Conservation (phyloP, 2,797 vertebrate species). For the Helarctos malayanus region DNA sequence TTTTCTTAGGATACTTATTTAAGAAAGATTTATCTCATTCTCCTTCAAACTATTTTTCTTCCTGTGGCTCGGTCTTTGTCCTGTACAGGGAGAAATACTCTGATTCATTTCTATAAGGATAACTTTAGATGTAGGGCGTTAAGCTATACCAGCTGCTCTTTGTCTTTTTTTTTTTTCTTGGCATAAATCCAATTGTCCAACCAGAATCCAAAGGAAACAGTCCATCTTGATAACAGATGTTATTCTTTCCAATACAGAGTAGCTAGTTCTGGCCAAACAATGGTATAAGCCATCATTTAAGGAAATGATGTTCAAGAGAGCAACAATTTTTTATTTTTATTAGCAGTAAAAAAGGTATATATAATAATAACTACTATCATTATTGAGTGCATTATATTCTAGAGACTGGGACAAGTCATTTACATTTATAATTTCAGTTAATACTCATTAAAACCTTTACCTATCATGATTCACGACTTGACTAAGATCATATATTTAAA, state of each 20-base stretch:
- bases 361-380: background rate
- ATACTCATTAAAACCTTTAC: background rate
- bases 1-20: conserved; percentile 36
- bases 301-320: background rate
- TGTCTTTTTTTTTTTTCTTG: background rate
- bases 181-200: background rate
- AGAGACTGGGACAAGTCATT: background rate
- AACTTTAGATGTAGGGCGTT: conserved; percentile 15
- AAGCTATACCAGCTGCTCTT: background rate
- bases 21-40: conserved; percentile 49
- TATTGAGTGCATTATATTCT: conserved; percentile 30
- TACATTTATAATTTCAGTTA: conserved; percentile 15
- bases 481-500: background rate
- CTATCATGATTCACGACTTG: background rate
- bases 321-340: conserved; percentile 26
- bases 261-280: background rate
- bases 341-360: conserved; percentile 51
- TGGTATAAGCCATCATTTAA: conserved; percentile 41
- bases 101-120: conserved; percentile 49
- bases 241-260: background rate
- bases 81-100: conserved; percentile 5
- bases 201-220: background rate
- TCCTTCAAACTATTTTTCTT: background rate
- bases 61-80: background rate
- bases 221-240: background rate